Evolutionary conservation across 2,888 invertebrate genomes (phyloP), one percentile per base, ranked within the genome.

Genomic region (Aphodius granarius): DNA sequence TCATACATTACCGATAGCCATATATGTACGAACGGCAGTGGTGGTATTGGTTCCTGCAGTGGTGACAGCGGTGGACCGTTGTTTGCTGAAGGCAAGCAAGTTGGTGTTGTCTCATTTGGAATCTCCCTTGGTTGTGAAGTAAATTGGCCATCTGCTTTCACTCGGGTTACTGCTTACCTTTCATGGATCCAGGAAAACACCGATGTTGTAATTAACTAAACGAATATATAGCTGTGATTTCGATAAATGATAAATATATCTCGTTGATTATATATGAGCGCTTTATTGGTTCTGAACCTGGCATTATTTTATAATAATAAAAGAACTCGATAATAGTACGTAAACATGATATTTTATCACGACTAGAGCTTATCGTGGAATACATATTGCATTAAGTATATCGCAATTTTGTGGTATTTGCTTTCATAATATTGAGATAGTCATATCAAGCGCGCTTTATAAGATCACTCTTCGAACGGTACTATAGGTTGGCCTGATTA

Each of bases 41-140:
- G 84, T 0, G 85, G 86, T 0, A 86, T 85, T 15, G 88, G 89
- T 0, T 88, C 89, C 2, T 90, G 90, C 78, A 88, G 87, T 22
- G 89, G 89, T 0, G 89, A 89, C 78, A 88, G 88, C 15, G 88
- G 87, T 68, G 87, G 87, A 19, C 80, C 83, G n/a, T 75, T 80
- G 75, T 75, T 77, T 20, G 9, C 74, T 3, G 63, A 66, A 20
- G 63, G 72, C 43, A 43, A 43, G 43, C 43, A 43, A 43, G 9
- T 80, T 74, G 86, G 86, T 21, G 80, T 86, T 70, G 85, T 82
- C n/a, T 86, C 85, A 4, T 86, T 84, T 78, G 85, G 85, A 15
- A 81, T 82, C 75, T 79, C 80, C 66, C 83, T 85, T 66, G 88
- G 88, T 5, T 88, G 88, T 80, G 83, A 84, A 75, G 78, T 82